These are phyloP conservation scores for Oxygymnocypris stewartii DNA, from an alignment of 2,113 vertebrate species.

Conservation along the genomic window DNA sequence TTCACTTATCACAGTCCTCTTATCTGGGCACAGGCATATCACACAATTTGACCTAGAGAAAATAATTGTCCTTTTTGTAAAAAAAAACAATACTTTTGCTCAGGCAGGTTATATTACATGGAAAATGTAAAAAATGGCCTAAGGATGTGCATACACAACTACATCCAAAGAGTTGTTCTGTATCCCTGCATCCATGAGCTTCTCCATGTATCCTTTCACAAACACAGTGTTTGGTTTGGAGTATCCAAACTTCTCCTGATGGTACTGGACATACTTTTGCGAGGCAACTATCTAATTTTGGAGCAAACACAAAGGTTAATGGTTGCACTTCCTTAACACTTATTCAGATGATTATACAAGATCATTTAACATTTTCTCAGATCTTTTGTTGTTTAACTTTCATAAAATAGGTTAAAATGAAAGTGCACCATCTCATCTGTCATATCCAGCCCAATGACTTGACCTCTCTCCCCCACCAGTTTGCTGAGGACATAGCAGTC, in stretches of 20 bases:
- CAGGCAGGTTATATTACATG: background rate
- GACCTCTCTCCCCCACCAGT: conserved; percentile 79
- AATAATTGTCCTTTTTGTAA: background rate
- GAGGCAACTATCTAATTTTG: conserved; percentile 61
- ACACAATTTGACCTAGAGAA: conserved; percentile 75
- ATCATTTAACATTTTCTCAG: background rate
- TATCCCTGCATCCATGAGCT: conserved; percentile 69
- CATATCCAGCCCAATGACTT: conserved; percentile 83
- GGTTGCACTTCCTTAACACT: background rate
- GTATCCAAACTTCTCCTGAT: conserved; percentile 71
- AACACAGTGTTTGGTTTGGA: conserved; percentile 66
- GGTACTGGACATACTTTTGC: conserved; percentile 68
- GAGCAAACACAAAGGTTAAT: background rate
- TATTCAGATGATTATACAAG: background rate
- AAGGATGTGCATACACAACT: conserved; percentile 64
- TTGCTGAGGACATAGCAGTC: conserved; percentile 83
- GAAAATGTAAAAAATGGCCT: background rate
- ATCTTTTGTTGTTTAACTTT: background rate
- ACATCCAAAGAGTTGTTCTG: conserved; percentile 66
- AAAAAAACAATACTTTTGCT: background rate
- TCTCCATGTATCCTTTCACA: conserved; percentile 74
- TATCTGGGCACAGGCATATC: conserved; percentile 75
- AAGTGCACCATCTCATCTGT: conserved; percentile 75
- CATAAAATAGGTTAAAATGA: background rate
- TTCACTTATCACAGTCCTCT: conserved; percentile 69